Evolutionary conservation across 2,888 invertebrate genomes (phyloP), one percentile per base, ranked within the genome.

Genomic region (Vannuccia rotundouncinata): DNA sequence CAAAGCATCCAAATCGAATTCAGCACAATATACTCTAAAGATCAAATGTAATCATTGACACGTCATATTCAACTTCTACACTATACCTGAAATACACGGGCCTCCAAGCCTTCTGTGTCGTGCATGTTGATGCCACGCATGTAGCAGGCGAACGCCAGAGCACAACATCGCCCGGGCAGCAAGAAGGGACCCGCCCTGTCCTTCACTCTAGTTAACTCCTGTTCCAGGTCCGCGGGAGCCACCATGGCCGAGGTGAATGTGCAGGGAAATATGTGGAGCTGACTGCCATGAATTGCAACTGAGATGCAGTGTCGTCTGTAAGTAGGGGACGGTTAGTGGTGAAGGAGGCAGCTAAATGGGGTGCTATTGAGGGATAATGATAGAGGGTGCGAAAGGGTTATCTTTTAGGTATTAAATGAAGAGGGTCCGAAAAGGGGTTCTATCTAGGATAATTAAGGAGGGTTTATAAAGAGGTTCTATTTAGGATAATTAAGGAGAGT

Each of bases 121-220:
- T 66, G 66, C 66, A 66, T 66, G 66, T 66, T 66, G 66, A 66
- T n/a, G 66, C 66, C 66, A 2, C 66, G 66, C 66, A 66, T 66
- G 66, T 66, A 66, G 66, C 66, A 66, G 66, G 66, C 2, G 66
- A 66, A 66, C 2, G 66, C 66, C 22, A 66, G 66, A 2, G 66
- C 66, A 66, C 66, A 66, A 27, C 66, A 66, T 2, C 66, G 66
- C 5, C 66, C 66, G 10, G 10, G 17, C 2, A 22, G 2, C 10
- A 66, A 2, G 25, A 5, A 27, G 66, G 66, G 25, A 27, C 10
- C 66, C 22, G 66, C 66, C 10, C 2, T 22, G 10, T 2, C 25
- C 66, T 66, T 66, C 66, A 66, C 25, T 22, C 66, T 17, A 17
- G 5, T 17, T 2, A 66, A 27, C 66, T 66, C 66, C 66, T 66